phyloP scores from a whole-genome alignment of 2,888 invertebrate genomes.

The Eupithecia centaureata region DNA sequence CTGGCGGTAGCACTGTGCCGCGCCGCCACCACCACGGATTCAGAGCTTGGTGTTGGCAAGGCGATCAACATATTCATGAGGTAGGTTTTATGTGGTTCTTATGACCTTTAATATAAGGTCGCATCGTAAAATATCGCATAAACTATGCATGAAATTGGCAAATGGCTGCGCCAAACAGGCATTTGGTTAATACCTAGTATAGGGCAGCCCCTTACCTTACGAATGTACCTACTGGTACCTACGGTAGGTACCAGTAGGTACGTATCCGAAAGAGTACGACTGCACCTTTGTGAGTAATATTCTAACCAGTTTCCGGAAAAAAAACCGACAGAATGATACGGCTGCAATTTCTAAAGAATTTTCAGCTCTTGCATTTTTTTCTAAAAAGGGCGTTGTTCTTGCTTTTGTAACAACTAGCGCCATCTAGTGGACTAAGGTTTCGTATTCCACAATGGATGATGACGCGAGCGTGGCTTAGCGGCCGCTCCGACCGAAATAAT shows the following conservation, averaged over 20 bases:
- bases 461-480: background rate
- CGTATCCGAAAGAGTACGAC: no score
- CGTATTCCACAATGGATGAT: background rate
- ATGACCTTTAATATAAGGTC: background rate
- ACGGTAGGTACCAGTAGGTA: no score
- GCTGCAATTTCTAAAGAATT: no score
- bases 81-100: constrained; percentile 44
- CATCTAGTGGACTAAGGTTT: constrained; percentile 1
- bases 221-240: no score
- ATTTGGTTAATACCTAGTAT: no score
- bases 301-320: background rate
- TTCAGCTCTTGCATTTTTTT: background rate
- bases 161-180: background rate
- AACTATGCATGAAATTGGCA: background rate
- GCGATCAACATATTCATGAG: constrained; percentile 92
- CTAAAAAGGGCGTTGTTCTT: background rate
- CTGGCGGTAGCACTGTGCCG: constrained; percentile 85
- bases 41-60: constrained; percentile 89
- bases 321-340: no score
- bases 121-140: background rate
- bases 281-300: background rate
- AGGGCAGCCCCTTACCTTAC: no score
- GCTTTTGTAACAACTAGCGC: background rate
- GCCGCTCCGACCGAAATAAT: no score
- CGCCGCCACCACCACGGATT: constrained; percentile 84